Evolutionary conservation across 2,113 vertebrate species (phyloP).

Genomic region (Uropsilus gracilis): DNA sequence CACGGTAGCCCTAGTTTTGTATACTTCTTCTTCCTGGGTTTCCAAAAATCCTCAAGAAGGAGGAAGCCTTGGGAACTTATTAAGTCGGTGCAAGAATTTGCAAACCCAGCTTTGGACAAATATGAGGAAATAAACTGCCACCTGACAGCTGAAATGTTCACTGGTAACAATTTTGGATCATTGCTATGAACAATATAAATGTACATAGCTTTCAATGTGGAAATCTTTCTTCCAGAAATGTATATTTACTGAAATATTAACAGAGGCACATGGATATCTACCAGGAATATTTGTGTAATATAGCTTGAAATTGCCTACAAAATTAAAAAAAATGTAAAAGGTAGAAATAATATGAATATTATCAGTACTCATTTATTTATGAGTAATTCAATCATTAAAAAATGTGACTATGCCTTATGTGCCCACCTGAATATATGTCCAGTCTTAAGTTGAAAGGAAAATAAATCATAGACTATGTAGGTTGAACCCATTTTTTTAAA

Average conservation of each 20-base stretch:
- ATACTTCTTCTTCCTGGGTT: neutral
- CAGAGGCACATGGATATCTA: neutral
- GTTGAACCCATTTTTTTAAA: neutral
- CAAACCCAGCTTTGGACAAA: too few species aligned
- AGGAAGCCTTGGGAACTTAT: too few species aligned
- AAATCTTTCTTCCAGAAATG: neutral
- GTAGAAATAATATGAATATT: neutral
- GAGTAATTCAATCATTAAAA: too few species aligned
- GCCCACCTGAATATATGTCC: neutral
- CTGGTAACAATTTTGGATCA: neutral
- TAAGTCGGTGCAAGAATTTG: too few species aligned
- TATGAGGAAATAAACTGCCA: constrained; percentile 7
- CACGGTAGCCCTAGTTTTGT: neutral
- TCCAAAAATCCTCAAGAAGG: neutral
- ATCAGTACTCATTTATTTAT: neutral
- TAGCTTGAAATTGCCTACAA: neutral
- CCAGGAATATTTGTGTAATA: neutral
- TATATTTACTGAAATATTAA: constrained; percentile 9
- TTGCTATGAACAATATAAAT: constrained; percentile 13
- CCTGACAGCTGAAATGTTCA: neutral
- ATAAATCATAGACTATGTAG: neutral
- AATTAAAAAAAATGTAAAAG: neutral
- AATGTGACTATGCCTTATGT: neutral
- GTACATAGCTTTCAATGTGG: neutral
- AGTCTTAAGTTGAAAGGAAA: neutral